Conservation (phyloP, 1,140 invertebrate species). For the Cyrtorhinus lividipennis region DNA sequence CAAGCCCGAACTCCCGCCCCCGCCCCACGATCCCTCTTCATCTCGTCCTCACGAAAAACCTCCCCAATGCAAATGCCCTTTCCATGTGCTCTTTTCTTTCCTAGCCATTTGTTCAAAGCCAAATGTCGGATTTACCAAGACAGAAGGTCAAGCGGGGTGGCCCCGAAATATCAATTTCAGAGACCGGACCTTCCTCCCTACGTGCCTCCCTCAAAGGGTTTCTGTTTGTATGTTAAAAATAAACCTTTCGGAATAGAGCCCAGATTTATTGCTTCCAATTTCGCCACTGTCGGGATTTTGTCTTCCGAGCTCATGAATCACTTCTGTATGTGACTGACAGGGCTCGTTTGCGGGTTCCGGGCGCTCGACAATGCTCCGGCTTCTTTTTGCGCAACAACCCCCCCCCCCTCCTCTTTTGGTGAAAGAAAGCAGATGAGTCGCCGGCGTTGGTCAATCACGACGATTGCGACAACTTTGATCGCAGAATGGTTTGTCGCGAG, state of each 20-base stretch:
- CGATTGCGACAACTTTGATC: too few species aligned
- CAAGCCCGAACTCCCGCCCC: neutral
- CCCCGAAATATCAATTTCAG: slow-evolving; percentile 16
- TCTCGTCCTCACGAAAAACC: neutral
- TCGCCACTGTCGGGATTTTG: slow-evolving; percentile 2
- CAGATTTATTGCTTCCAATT: slow-evolving; percentile 8
- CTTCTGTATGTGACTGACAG: slow-evolving; percentile 2
- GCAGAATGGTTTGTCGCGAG: too few species aligned
- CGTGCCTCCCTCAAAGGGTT: slow-evolving; percentile 5
- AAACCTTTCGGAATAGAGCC: slow-evolving; percentile 6
- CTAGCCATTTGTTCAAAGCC: slow-evolving; percentile 14
- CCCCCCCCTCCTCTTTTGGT: neutral
- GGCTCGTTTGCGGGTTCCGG: neutral
- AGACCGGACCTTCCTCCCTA: neutral
- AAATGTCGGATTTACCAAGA: slow-evolving; percentile 17
- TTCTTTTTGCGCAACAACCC: neutral
- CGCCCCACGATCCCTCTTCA: neutral
- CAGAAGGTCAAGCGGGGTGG: slow-evolving; percentile 13
- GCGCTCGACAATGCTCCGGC: neutral
- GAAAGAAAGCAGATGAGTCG: neutral
- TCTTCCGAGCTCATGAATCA: neutral
- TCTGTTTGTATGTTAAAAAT: slow-evolving; percentile 9
- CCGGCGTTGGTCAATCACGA: neutral
- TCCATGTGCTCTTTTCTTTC: slow-evolving; percentile 16
- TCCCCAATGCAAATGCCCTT: slow-evolving; percentile 16